Evolutionary conservation across 2,888 invertebrate species (phyloP), one percentile per base, ranked within the genome.

Genomic region (Ennomos erosarius): DNA sequence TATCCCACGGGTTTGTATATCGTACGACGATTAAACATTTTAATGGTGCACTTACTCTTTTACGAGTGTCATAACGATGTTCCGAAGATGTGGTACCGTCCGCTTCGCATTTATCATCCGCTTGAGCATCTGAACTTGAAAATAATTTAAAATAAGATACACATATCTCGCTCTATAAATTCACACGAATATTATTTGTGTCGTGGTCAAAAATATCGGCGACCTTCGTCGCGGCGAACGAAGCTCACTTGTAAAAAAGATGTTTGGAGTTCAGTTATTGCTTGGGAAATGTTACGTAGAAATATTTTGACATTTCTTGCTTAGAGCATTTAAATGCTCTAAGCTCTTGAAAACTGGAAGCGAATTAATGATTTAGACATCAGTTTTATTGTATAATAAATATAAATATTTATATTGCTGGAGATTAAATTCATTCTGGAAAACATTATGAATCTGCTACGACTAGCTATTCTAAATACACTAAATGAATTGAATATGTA

Each of bases 211-310:
- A 65, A 64, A 68, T 65, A 68, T 47, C 62, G 49, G 43, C 39
- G 68, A 68, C 68, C 68, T 68, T 64, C 63, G 64, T 44, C 54
- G 54, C 57, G 62, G 49, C 36, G 54, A 57, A 57, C 58, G 48
- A 47, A 54, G 59, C 46, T 54, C 55, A 39, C 44, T 37, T 37
- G 39, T 26, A 46, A 53, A 55, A 50, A 55, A 63, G 56, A 62
- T 60, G 62, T 48, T 47, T 34, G 43, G 38, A 35, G 64, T 48
- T 47, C 38, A 35, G 26, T 38, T 49, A 52, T 51, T 59, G 12
- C 33, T 43, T 35, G 33, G 10, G 34, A 16, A 40, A 16, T 10
- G 38, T 40, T 40, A 12, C 12, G 42, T 38, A 12, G 48, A 48
- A 52, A 47, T 58, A 44, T 48, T 35, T 34, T 26, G 36, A 40